Evolutionary conservation across 2,797 vertebrate genomes (phyloP), one percentile per base, ranked within the genome.

Genomic region (Chrosomus eos): DNA sequence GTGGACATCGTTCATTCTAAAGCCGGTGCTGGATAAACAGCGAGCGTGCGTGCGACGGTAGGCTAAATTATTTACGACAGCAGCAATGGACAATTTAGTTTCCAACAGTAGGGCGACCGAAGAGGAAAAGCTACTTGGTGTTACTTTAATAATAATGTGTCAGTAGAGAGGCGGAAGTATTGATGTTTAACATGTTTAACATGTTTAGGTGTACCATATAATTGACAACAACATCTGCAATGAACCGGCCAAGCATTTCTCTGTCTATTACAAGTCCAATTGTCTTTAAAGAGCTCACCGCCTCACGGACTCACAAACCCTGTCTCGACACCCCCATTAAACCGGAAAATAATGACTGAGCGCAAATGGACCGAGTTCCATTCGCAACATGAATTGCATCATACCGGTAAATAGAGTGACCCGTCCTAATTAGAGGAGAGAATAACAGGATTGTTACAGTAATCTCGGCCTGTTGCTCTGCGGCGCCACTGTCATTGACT

Each of bases 291-390:
- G 75, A 84, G 51, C 83, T 84, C 51, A 23, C 28, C 1, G 66
- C 13, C 26, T 40, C 51, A 18, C 36, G 3, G 62, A 55, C 45
- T 53, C 38, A 23, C 55, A 36, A 62, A 74, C 70, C 55, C 33
- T 16, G 73, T 23, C 82, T 77, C 62, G 48, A 83, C 73, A 76
- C 62, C 36, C 82, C 82, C 73, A 83, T 83, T 76, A 84, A 79
- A 84, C 38, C 38, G 16, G 83, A 84, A 79, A 84, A 84, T 84
- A 84, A 84, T 84, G 83, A 79, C 74, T 62, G 82, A 78, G 82
- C 28, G 51, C 83, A 79, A 79, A 84, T 78, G 74, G 83, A 62
- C 26, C 67, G 51, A 72, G 83, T 48, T 79, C 53, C 53, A 26
- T 62, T 72, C 38, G 67, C 67, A 72, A 62, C 53, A 55, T 62